Percentiles rank a stretch among this genome's conserved stretches.
phyloP scores from a whole-genome alignment of 2,797 vertebrate species.

The Coracias cyanogaster region DNA sequence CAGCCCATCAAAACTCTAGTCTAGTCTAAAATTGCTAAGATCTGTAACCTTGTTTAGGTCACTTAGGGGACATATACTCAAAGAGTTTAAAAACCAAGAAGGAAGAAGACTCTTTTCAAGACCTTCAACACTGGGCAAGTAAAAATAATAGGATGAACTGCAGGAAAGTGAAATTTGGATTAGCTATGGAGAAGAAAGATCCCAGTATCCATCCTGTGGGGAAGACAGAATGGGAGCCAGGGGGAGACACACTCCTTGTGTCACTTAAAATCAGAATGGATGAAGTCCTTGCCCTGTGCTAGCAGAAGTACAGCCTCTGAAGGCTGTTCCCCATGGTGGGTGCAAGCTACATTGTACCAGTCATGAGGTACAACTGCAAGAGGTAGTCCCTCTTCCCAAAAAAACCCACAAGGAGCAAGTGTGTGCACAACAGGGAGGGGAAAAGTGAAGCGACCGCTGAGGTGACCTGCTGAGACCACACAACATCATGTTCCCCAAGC shows the following conservation, averaged over 20 bases:
- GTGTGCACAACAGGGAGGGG: fast-evolving
- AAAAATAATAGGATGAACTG: not conserved
- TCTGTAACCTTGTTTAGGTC: not conserved
- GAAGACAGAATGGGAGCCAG: not conserved
- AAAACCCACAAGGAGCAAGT: not conserved
- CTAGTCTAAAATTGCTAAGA: not conserved
- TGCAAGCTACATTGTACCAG: not conserved
- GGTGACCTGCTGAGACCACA: not conserved
- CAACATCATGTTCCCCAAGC: not conserved
- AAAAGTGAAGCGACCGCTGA: not conserved
- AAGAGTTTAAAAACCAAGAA: not conserved
- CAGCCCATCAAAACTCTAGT: not conserved
- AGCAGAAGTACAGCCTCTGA: not conserved
- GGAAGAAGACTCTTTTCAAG: not conserved
- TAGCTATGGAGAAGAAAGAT: not conserved
- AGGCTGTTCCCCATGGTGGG: not conserved
- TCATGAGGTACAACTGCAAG: not conserved
- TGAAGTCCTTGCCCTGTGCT: not conserved
- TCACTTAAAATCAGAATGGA: not conserved
- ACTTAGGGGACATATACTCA: not conserved
- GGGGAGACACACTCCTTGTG: not conserved
- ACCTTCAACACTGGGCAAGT: not conserved
- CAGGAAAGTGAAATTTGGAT: not conserved
- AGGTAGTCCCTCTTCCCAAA: not conserved
- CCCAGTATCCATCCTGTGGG: not conserved